Base-by-base conservation (phyloP, 2,797 vertebrate genomes). In the Catamblyrhynchus diadema region DNA sequence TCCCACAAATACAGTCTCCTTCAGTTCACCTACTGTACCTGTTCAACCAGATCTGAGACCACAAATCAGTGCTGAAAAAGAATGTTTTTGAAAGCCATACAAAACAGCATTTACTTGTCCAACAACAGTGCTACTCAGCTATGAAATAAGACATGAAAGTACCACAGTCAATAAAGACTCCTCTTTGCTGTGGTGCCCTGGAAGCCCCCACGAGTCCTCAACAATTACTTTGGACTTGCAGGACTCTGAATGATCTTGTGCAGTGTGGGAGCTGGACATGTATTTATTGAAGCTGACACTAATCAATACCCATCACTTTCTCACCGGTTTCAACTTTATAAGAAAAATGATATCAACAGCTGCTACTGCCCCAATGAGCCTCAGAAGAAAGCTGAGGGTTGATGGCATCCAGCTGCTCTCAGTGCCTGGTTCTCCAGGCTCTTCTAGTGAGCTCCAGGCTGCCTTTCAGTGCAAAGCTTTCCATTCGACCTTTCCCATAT, bases 301-400 rank as follows among this genome's bases (percentile, higher is more conserved):
- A 88, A 93, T 87, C 90, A 94, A 95, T 92, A 91, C 39, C 71
- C 41, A 81, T 81, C 79, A 59, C 78, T 82, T 94, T 54, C 72
- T 92, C 75, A 75, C 78, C n/a, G 30, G 48, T 61, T 94, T 92
- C 80, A 69, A 51, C 60, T 86, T 95, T 85, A 93, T 91, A 82
- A 93, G 37, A 89, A 87, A 95, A 95, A 89, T 56, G 1, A 3
- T 75, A 71, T 16, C 70, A 88, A 42, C 56, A 77, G 48, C 65
- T 60, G 42, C 81, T 54, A 3, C 66, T 42, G 50, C 51, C 61
- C 79, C 69, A 61, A 39, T 1, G 27, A 75, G 65, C 32, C 69
- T 60, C 78, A 73, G 32, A 83, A 73, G 78, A 44, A 82, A 92
- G 64, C 33, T 2, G 8, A 75, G 67, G 7, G 44, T 9, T 84